Evolutionary conservation across 1,140 invertebrate genomes (phyloP), one percentile per base, ranked within the genome.

Genomic region (Rhizoglyphus robini): DNA sequence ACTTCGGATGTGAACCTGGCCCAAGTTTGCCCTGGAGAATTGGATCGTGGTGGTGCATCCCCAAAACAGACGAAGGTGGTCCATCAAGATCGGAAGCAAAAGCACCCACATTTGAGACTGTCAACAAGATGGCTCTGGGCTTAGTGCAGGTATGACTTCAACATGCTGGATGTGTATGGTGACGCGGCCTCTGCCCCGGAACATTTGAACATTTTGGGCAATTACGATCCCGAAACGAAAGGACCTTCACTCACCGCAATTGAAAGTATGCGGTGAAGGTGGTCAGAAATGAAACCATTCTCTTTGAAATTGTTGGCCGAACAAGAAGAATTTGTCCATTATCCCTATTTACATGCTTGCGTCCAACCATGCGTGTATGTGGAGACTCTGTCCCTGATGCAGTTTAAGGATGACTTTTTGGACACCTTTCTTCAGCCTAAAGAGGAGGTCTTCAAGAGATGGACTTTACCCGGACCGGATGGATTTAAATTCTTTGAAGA

Each of bases 321-420:
- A 54, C 8, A 54, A 20, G 8, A 54, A 63, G 3, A 3, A 8
- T 3, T 36, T 63, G 29, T 4, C 1, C 30, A 15, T 49, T 20
- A 31, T 18, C 11, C 27, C 41, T 4, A 25, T 64, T n/a, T 64
- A 49, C n/a, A n/a, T 64, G 51, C 41, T 34, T 64, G 3, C 38
- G 46, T 3, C 63, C 63, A 18, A 49, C 63, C 4, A 8, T 64
- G 4, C 38, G 63, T 2, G n/a, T 34, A 23, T 18, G 4, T 64
- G 11, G 63, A 64, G 31, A 48, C 46, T 23, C 20, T 64, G 2
- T 51, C 63, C 18, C 1, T 15, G 8, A 4, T 64, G 13, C 23
- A 51, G 25, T 25, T 5, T 36, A 18, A 18, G 1, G 1, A 2
- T 1, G 4, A 4, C 20, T 64, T 64, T 4, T 25, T 32, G 3